Conservation (phyloP, 1,140 invertebrate species). For the Metopolophium dirhodum region DNA sequence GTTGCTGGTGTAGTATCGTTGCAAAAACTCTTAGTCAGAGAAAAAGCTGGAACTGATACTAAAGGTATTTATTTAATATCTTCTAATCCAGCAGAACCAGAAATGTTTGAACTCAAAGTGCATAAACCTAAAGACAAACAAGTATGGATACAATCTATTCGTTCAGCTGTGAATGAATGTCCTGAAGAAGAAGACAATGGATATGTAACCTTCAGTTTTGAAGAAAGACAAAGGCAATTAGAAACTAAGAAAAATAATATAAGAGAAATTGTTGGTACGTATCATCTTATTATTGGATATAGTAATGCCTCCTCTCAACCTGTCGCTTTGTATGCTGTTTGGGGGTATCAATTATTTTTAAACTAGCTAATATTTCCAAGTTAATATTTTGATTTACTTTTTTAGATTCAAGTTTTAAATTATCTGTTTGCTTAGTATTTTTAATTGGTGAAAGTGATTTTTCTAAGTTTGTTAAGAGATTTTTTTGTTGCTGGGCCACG, state of each 20-base stretch:
- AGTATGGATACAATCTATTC: conserved; percentile 84
- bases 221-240: conserved; percentile 74
- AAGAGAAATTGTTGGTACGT: conserved; percentile 73
- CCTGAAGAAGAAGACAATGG: conserved; percentile 66
- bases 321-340: no score
- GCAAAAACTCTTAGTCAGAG: conserved; percentile 87
- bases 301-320: no score
- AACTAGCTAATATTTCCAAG: no score
- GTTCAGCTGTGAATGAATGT: conserved; percentile 61
- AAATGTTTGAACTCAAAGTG: conserved; percentile 95
- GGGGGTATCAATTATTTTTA: no score
- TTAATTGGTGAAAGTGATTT: no score
- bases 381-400: no score
- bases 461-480: no score
- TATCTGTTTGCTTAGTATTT: no score
- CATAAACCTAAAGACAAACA: conserved; percentile 86
- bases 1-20: conserved; percentile 85
- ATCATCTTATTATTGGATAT: neutral
- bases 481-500: conserved; percentile 54
- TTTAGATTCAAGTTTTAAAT: no score
- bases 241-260: conserved; percentile 77
- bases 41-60: conserved; percentile 89
- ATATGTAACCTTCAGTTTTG: conserved; percentile 64
- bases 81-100: conserved; percentile 83
- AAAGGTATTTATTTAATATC: conserved; percentile 88